phyloP scores from a whole-genome alignment of 1,140 invertebrate genomes.

The Platyura marginata region DNA sequence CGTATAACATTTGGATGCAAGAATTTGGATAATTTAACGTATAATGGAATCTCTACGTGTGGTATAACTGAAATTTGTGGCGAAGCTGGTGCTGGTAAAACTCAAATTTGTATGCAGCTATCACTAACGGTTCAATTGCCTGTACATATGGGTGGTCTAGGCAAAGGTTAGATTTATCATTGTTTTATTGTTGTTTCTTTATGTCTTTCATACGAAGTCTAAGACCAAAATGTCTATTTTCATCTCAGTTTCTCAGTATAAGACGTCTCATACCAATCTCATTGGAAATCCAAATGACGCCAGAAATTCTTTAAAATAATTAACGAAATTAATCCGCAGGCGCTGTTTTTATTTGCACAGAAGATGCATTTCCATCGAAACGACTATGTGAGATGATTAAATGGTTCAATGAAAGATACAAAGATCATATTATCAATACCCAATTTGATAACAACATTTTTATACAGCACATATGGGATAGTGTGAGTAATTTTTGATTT shows the following conservation, averaged over 20 bases:
- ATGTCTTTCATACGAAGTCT: too few relatives aligned
- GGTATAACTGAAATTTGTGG: conserved; percentile 72
- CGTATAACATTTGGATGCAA: conserved; percentile 38
- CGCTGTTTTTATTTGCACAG: conserved; percentile 60
- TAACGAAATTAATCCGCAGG: too few relatives aligned
- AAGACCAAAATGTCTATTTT: too few relatives aligned
- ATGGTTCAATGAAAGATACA: conserved; percentile 5
- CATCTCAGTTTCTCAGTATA: too few relatives aligned
- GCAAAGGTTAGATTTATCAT: conserved; percentile 31
- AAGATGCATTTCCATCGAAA: conserved; percentile 51
- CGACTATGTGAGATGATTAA: conserved; percentile 34
- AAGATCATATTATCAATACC: background rate
- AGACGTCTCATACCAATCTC: too few relatives aligned
- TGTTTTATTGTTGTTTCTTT: too few relatives aligned
- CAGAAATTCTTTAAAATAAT: too few relatives aligned
- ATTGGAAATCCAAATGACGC: too few relatives aligned
- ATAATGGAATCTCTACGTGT: conserved; percentile 50
- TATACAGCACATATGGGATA: background rate
- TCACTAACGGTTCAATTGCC: conserved; percentile 24
- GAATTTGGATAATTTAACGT: conserved; percentile 35
- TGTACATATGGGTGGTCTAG: conserved; percentile 13
- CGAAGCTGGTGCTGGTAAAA: conserved; percentile 66
- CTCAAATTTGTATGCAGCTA: conserved; percentile 64
- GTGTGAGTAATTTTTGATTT: background rate
- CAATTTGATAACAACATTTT: background rate